These are phyloP conservation scores for Erebia palarica DNA, from an alignment of 2,888 invertebrate genomes.

Conservation along the genomic window DNA sequence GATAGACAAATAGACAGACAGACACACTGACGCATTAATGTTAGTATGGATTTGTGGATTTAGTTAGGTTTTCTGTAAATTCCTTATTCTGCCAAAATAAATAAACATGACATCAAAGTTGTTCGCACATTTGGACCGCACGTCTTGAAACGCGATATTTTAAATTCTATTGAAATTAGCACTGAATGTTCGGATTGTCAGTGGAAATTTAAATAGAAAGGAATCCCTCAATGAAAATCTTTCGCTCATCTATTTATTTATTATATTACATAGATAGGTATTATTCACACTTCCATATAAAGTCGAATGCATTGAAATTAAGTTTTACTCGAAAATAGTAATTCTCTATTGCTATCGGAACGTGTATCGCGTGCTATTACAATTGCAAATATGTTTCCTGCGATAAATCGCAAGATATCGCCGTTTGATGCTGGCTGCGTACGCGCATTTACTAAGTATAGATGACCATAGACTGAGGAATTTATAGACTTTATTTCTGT, in stretches of 20 bases:
- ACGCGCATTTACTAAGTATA: conserved; percentile 52
- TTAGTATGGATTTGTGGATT: too few relatives aligned
- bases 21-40: too few relatives aligned
- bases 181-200: too few relatives aligned
- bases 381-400: conserved; percentile 72
- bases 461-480: conserved; percentile 44
- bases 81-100: too few relatives aligned
- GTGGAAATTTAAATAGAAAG: not conserved
- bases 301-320: conserved; percentile 28
- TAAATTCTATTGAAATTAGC: not conserved
- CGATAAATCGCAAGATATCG: conserved; percentile 67
- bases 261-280: not conserved
- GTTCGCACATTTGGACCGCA: too few relatives aligned
- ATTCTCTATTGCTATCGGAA: conserved; percentile 43
- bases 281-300: conserved; percentile 23
- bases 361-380: conserved; percentile 51
- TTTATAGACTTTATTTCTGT: not conserved
- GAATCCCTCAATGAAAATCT: conserved; percentile 5
- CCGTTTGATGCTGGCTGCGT: conserved; percentile 50
- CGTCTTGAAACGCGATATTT: not conserved
- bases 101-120: too few relatives aligned
- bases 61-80: too few relatives aligned
- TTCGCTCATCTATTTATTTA: not conserved
- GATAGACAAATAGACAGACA: too few relatives aligned
- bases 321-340: conserved; percentile 36